Base-by-base conservation (phyloP, 1,140 invertebrate species). In the Leptestheria dahalacensis region DNA sequence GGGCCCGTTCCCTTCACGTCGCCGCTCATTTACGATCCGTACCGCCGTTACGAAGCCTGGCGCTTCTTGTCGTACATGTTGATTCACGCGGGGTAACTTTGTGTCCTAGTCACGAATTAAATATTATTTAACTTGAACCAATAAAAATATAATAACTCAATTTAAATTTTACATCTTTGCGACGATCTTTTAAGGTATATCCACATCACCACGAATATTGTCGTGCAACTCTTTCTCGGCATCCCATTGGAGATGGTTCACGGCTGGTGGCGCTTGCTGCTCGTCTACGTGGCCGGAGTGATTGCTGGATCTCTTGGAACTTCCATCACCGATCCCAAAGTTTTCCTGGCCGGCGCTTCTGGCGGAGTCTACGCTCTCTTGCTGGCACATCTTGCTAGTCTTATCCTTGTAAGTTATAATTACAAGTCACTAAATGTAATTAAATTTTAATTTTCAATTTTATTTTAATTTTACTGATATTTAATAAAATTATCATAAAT, bases 301-400 rank as follows among this genome's bases (percentile, higher is more conserved):
- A 66, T 88, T 2, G 88, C 88, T 11, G 88, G 89, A n/a, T 88
- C 85, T 2, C 75, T 91, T 46, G 86, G 85, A 9, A 91, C 90
- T n/a, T 94, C 91, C 2, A 76, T 97, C 1, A 82, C 85, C 6
- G 93, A 95, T 75, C 90, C 91, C 0, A 69, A 72, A 47, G 86
- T 91, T 1, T 91, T 79, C 65, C 72, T 98, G 3, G 93, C 91
- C 11, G 95, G 95, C 23, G 94, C 95, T 6, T 95, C 91, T 46
- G 94, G 92, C 11, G 95, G 94, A 0, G 93, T 95, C 0, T 98
- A 98, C 72, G 89, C 94, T 3, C 67, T 98, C 4, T 89, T 98
- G 21, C 85, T 93, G 0, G 94, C 93, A 12, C 94, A 99, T 69
- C 78, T 98, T 48, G 90, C 95, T 15, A 94, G 89, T 21, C 87